These are phyloP conservation scores for Temnothorax ravouxi DNA, from an alignment of 2,888 invertebrate genomes.

Conservation along the genomic window DNA sequence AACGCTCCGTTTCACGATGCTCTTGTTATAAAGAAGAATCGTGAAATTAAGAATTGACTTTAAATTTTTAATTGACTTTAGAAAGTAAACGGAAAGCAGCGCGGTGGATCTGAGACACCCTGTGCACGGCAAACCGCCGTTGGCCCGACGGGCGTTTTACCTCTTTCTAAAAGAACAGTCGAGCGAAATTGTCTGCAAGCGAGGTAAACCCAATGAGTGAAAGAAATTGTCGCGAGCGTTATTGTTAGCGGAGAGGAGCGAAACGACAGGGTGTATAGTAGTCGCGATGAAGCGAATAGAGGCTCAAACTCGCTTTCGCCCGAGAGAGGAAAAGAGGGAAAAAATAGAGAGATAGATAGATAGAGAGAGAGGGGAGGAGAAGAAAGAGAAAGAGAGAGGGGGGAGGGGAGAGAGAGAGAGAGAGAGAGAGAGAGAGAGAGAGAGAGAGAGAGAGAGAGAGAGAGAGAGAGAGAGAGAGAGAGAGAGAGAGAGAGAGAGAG, in stretches of 20 bases:
- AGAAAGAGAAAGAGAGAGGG: too few species aligned
- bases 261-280: conserved; percentile 8
- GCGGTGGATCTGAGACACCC: conserved; percentile 10
- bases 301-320: conserved; percentile 36
- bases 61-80: neutral
- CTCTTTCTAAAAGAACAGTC: conserved; percentile 17
- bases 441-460: too few species aligned
- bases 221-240: conserved; percentile 40
- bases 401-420: too few species aligned
- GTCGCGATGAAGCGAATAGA: conserved; percentile 27
- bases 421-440: too few species aligned
- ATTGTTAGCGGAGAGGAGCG: conserved; percentile 40
- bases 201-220: conserved; percentile 24
- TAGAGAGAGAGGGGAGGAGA: neutral
- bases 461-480: neutral
- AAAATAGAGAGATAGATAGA: neutral
- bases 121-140: neutral
- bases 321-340: neutral
- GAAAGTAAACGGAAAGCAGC: neutral
- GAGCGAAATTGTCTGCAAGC: conserved; percentile 20
- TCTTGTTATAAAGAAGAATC: neutral
- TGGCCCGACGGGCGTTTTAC: neutral
- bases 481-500: neutral
- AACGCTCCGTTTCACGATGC: neutral
- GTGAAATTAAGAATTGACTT: neutral